A percentile compares a stretch with the other conserved stretches of the same genome.
Evolutionary conservation across 2,797 vertebrate genomes (phyloP).

Genomic region (Tiaroga cobitis): DNA sequence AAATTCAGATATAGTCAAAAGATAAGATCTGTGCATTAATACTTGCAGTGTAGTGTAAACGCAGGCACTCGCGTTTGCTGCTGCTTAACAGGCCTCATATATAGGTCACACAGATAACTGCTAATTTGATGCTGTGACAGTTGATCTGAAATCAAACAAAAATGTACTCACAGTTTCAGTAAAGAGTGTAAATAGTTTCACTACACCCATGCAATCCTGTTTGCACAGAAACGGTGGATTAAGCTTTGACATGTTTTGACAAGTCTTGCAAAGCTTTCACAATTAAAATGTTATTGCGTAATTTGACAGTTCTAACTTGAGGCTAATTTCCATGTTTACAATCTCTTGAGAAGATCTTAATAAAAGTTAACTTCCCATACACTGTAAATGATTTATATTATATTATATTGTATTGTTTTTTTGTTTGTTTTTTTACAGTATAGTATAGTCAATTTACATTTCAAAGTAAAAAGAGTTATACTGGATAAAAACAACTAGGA

Average conservation of each 20-base stretch:
- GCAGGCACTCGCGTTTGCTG: not conserved
- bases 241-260: conserved; percentile 1
- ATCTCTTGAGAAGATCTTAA: not conserved
- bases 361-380: not conserved
- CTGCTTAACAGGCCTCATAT: not conserved
- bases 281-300: not conserved
- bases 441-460: not conserved
- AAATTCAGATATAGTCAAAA: not conserved
- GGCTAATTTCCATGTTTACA: not conserved
- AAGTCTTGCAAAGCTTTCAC: not conserved
- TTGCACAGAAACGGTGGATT: not conserved
- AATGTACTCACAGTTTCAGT: not conserved
- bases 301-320: not conserved
- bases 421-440: too few species aligned
- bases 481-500: not conserved
- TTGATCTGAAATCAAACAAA: not conserved
- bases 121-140: not conserved
- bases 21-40: not conserved
- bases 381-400: too few species aligned
- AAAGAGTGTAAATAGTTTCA: conserved; percentile 26
- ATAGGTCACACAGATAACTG: not conserved
- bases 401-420: too few species aligned
- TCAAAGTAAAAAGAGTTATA: not conserved
- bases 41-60: not conserved
- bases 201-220: conserved; percentile 25